Evolutionary conservation across 2,797 vertebrate species (phyloP).

Genomic region (Muscicapa comitata): DNA sequence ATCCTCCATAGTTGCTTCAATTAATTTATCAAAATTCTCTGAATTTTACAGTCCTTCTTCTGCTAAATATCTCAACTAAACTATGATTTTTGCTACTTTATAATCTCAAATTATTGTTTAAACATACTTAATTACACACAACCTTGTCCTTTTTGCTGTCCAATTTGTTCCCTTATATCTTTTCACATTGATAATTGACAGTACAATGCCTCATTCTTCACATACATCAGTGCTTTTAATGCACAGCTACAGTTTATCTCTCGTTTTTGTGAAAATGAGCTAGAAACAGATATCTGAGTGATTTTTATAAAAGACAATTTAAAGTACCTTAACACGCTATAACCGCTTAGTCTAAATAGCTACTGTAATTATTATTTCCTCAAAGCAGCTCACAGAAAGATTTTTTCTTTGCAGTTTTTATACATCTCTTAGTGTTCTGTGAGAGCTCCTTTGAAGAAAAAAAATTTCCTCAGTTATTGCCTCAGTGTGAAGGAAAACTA

Average conservation of each 20-base stretch:
- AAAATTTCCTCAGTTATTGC: not conserved
- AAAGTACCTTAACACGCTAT: not conserved
- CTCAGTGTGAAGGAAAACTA: not conserved
- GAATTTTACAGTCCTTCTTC: not conserved
- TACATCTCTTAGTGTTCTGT: not conserved
- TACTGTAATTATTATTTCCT: not conserved
- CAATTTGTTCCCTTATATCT: rapidly evolving
- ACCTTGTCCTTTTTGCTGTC: not conserved
- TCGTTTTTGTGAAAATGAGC: not conserved
- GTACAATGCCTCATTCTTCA: not conserved
- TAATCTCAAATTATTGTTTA: not conserved
- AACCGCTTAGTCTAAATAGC: not conserved
- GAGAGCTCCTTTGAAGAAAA: not conserved
- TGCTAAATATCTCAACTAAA: not conserved
- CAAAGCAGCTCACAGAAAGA: not conserved
- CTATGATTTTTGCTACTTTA: not conserved
- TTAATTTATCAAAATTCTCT: not conserved
- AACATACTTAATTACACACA: not conserved
- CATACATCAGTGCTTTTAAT: not conserved
- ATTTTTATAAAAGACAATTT: not conserved
- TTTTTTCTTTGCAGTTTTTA: not conserved
- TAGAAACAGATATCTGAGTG: not conserved
- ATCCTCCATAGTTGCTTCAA: not conserved
- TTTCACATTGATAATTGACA: not conserved
- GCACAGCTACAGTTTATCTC: not conserved